These are phyloP conservation scores for Cheiracanthium punctorium DNA, from an alignment of 2,888 invertebrate species.

Conservation along the genomic window DNA sequence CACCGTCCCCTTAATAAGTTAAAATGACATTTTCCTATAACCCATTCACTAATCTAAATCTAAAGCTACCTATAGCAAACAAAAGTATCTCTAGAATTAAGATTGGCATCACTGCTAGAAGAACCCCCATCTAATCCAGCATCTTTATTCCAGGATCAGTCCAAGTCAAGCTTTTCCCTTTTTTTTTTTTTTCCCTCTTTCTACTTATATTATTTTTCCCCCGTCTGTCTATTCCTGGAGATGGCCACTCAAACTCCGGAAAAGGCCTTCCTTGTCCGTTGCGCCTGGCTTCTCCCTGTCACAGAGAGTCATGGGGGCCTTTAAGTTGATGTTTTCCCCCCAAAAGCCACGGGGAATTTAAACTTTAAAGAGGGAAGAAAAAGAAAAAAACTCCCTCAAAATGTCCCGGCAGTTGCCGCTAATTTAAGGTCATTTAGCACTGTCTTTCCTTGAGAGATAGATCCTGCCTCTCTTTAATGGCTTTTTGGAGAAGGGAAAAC, in stretches of 20 bases:
- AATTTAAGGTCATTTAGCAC: too few relatives aligned
- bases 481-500: too few relatives aligned
- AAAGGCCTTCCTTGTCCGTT: slow-evolving; percentile 25
- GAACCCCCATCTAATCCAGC: background rate
- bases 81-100: too few relatives aligned
- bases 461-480: too few relatives aligned
- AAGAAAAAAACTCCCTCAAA: too few relatives aligned
- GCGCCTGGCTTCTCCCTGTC: slow-evolving; percentile 14
- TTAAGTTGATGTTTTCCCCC: slow-evolving; percentile 4
- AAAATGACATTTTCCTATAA: too few relatives aligned
- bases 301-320: slow-evolving; percentile 2
- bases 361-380: background rate
- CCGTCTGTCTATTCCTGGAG: slow-evolving; percentile 3
- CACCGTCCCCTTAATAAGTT: too few relatives aligned
- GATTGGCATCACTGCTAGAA: background rate
- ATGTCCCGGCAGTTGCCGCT: too few relatives aligned
- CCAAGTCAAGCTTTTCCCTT: background rate
- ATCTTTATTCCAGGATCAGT: background rate
- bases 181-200: background rate
- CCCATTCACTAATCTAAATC: too few relatives aligned
- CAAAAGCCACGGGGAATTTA: background rate
- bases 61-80: too few relatives aligned
- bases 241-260: slow-evolving; percentile 19
- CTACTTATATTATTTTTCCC: too few relatives aligned
- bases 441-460: too few relatives aligned